Base-by-base conservation (phyloP, 2,888 invertebrate genomes). In the Drosophila siamana region DNA sequence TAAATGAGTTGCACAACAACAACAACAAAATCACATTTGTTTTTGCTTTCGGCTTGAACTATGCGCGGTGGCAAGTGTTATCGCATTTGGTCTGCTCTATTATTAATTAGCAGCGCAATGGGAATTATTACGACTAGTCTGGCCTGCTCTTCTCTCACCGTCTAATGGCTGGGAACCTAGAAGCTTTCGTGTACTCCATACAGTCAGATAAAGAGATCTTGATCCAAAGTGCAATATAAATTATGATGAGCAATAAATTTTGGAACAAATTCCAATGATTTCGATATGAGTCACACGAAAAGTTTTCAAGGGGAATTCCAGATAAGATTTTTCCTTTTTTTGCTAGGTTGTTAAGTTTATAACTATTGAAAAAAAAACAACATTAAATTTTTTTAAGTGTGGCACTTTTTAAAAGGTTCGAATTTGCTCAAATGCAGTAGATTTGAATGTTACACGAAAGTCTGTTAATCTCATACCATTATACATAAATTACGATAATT, bases 61-160 rank as follows among this genome's bases (percentile, higher is more conserved):
- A 74, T 72, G 72, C 78, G 54, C 86, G 76, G 85, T 88, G 88
- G 85, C 85, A 85, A 85, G 88, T 88, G 88, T 80, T 85, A 72
- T 69, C 76, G 65, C 70, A 79, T 68, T 71, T 69, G 65, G 57
- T 74, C 57, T 61, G 80, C 72, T 71, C 78, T 72, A 77, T 83
- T 83, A 86, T 88, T 86, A 85, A 85, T 85, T 86, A 80, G 75
- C 47, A 43, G 44, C 36, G 28, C 41, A 40, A 24, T 56, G 64
- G 56, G 61, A 66, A 67, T 57, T 36, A 28, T 40, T 36, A 2
- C n/a, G 9, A 33, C 8, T 28, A 1, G 30, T 30, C 46, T 46
- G 24, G 8, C 26, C 30, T 26, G 22, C n/a, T 33, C 33, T 4
- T 33, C 33, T 33, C 33, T n/a, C n/a, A n/a, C 16, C 19, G 68